These are phyloP conservation scores for Drosophila pandora DNA, from an alignment of 1,140 invertebrate species.

Conservation along the genomic window DNA sequence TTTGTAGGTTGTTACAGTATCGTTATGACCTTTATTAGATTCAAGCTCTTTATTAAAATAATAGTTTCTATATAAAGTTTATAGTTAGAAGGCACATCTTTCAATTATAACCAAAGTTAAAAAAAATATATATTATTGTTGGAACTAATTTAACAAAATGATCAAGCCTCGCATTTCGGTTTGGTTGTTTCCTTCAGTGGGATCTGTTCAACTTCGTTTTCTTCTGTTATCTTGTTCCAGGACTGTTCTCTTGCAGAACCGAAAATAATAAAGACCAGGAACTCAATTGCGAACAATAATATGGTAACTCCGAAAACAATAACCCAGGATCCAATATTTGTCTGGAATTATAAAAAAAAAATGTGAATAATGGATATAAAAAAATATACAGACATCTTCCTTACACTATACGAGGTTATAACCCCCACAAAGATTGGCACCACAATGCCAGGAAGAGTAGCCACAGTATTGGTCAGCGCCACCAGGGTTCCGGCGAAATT, in stretches of 20 bases:
- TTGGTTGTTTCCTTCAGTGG: no score
- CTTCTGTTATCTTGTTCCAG: conserved; percentile 87
- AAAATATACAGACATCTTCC: conserved; percentile 39
- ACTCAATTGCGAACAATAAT: conserved; percentile 89
- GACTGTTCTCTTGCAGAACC: conserved; percentile 92
- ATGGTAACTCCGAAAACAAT: conserved; percentile 93
- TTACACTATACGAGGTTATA: conserved; percentile 89
- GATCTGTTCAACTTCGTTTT: no score
- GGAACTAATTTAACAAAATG: no score
- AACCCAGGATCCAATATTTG: conserved; percentile 91
- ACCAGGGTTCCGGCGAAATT: conserved; percentile 94
- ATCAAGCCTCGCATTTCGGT: no score
- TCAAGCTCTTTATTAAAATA: no score
- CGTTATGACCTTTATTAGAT: no score
- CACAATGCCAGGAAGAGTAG: conserved; percentile 94
- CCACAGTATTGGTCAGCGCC: conserved; percentile 93
- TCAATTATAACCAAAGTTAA: no score
- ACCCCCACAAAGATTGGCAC: conserved; percentile 92
- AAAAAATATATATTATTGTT: no score
- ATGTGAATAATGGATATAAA: conserved; percentile 14
- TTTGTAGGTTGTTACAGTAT: no score
- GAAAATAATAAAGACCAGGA: conserved; percentile 90
- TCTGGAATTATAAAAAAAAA: conserved; percentile 85
- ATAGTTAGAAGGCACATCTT: no score
- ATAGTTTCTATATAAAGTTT: no score